Conservation (phyloP, 2,113 vertebrate genomes). For the Leptosomus discolor region DNA sequence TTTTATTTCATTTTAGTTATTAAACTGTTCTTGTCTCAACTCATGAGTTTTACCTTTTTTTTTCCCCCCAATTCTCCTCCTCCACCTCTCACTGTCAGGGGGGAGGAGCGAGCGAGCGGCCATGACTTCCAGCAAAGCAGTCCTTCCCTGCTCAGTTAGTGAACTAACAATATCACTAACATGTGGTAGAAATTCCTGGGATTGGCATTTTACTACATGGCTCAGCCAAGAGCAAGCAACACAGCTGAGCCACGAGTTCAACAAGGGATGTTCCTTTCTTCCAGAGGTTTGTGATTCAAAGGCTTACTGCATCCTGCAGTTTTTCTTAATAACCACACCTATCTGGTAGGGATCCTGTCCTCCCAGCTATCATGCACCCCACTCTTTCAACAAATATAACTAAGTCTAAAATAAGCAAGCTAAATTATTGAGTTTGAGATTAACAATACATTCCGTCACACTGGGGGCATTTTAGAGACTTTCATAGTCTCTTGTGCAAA, state of each 20-base stretch:
- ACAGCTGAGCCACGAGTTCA: background rate
- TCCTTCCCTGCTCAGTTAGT: background rate
- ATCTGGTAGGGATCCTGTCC: background rate
- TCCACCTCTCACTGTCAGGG: too few species aligned
- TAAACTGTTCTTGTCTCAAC: too few species aligned
- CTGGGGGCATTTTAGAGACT: background rate
- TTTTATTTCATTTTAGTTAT: too few species aligned
- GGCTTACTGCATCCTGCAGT: background rate
- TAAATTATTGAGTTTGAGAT: background rate
- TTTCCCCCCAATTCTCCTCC: too few species aligned
- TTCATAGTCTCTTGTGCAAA: background rate
- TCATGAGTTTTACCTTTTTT: too few species aligned
- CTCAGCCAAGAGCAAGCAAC: background rate
- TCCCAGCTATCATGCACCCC: background rate
- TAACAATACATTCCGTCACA: background rate
- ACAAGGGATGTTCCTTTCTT: background rate
- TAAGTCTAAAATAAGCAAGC: background rate
- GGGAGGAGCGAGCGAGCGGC: too few species aligned
- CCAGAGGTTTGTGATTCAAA: background rate
- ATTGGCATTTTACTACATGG: background rate
- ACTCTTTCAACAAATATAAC: background rate
- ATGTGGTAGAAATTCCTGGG: rapidly evolving
- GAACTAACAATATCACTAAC: background rate
- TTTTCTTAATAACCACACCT: background rate
- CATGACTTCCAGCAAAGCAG: background rate